Base-by-base conservation (phyloP, 2,888 invertebrate species). In the Plagodis dolabraria region DNA sequence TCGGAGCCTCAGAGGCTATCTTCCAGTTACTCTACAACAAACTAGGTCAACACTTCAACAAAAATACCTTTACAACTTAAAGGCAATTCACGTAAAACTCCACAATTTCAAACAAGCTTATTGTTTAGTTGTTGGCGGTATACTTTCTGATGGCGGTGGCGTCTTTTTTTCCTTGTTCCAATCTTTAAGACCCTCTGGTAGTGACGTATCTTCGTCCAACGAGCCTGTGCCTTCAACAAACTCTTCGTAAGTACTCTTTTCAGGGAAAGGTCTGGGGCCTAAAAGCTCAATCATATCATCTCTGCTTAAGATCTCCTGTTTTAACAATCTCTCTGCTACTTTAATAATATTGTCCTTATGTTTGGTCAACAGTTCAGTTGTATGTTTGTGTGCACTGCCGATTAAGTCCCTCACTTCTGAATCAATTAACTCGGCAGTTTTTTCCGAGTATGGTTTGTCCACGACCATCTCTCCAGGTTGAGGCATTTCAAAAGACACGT, bases 201-300 rank as follows among this genome's bases (percentile, higher is more conserved):
- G 93, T 0, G 95, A 89, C 0, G 99, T 99, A 77, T 99, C 98
- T 87, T 99, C 99, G 68, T 99, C 99, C 75, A 99, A 95, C 0
- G 99, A 99, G 2, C 99, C 99, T 0, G 98, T 99, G 1, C 98
- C 99, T 88, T 98, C 99, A 0, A 99, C 99, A 87, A 99, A 99
- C 82, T 99, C 98, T 87, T 99, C 99, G 79, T 99, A 99, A 8
- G 99, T 99, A 10, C 99, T 98, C 92, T 99, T 99, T 87, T 99
- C 99, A 9, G 96, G 96, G 95, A 99, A 99, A 0, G 99, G 99
- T 70, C 99, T 93, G 34, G 95, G 94, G 0, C 99, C 99, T 48
- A 99, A 93, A 40, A 99, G 90, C 84, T 99, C 99, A 65, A 99
- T 97, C 98, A 99, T 98, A 81, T 99, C 99, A 48, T 99, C 98